Evolutionary conservation across 2,113 vertebrate genomes (phyloP).

Genomic region (Seriola rivoliana): DNA sequence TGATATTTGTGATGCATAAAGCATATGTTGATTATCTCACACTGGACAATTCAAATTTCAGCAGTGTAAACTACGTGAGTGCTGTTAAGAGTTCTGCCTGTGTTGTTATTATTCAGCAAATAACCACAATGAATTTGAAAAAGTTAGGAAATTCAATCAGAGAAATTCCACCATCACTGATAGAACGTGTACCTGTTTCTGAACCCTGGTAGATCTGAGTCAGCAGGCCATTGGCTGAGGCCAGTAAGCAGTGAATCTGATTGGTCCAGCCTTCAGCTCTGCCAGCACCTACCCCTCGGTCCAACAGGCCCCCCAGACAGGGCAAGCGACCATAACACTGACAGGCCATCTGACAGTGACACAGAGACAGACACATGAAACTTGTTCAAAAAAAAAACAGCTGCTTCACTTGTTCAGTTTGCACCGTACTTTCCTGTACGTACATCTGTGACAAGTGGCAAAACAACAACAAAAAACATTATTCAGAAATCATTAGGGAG

Average conservation of each 20-base stretch:
- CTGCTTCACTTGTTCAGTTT: no score
- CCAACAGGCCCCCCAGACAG: constrained; percentile 88
- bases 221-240: constrained; percentile 86
- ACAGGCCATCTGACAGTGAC: constrained; percentile 86
- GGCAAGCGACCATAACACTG: constrained; percentile 89
- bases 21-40: background rate
- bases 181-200: constrained; percentile 82
- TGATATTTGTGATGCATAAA: no score
- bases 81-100: background rate
- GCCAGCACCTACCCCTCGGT: constrained; percentile 87
- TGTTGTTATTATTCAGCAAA: background rate
- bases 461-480: no score
- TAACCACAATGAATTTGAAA: background rate
- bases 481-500: no score
- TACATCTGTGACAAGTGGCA: no score
- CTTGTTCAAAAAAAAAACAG: no score
- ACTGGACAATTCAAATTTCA: no score
- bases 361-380: background rate
- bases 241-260: constrained; percentile 90
- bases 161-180: no score
- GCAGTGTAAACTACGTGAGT: background rate
- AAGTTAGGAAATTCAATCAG: no score
- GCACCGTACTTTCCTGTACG: no score
- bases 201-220: constrained; percentile 86
- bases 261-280: constrained; percentile 89